These are phyloP conservation scores for Procambarus clarkii DNA, from an alignment of 1,140 invertebrate genomes.

Conservation along the genomic window DNA sequence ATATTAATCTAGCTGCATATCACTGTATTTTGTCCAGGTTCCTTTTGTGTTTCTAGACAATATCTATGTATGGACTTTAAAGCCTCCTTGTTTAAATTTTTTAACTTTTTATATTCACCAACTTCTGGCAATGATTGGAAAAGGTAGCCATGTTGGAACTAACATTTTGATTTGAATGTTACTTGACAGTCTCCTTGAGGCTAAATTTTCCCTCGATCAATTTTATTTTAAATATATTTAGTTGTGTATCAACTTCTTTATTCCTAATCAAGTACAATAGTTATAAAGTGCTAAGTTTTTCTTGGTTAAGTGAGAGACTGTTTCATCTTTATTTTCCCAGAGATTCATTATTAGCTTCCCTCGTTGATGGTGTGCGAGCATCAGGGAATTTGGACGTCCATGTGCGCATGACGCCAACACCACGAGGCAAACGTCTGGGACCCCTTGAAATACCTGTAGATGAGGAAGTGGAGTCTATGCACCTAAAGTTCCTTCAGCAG, in stretches of 20 bases:
- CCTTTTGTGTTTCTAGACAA: no score
- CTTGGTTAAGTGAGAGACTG: neutral
- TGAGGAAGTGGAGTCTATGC: constrained; percentile 94
- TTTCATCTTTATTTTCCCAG: constrained; percentile 76
- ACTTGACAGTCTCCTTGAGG: no score
- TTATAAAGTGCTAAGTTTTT: neutral
- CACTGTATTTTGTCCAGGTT: no score
- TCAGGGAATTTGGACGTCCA: constrained; percentile 98
- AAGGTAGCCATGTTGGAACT: no score
- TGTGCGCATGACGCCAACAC: constrained; percentile 89
- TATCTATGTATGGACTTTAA: no score
- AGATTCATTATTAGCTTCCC: constrained; percentile 94
- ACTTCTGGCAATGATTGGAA: no score
- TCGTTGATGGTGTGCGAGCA: constrained; percentile 96
- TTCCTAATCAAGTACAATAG: neutral
- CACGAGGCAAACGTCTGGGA: constrained; percentile 90
- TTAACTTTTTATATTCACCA: no score
- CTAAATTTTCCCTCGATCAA: no score
- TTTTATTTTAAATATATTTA: no score
- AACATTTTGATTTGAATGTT: no score
- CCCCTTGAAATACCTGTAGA: constrained; percentile 92
- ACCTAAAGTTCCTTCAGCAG: constrained; percentile 88
- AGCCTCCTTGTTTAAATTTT: no score
- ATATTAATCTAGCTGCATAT: no score
- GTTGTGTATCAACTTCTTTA: neutral